Conservation (phyloP, 2,888 invertebrate species). For the Lasioglossum calceatum region DNA sequence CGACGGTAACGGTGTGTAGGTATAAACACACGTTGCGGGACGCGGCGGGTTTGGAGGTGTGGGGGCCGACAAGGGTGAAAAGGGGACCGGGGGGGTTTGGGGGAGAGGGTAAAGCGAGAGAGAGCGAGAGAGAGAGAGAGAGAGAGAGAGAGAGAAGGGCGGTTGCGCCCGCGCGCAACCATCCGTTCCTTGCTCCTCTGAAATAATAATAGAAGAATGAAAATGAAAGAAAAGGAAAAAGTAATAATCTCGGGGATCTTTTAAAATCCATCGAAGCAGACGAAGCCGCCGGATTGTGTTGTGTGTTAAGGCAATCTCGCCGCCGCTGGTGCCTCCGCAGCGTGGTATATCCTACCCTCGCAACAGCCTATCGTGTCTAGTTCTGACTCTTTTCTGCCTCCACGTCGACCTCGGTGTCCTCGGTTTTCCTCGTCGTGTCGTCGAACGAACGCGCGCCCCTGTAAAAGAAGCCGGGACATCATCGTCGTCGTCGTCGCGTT, state of each 20-base stretch:
- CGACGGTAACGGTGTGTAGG: constrained; percentile 24
- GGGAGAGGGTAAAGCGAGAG: not conserved
- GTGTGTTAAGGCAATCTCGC: constrained; percentile 79
- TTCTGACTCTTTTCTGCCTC: not conserved
- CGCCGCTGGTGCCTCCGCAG: constrained; percentile 37
- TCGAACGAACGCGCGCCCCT: constrained; percentile 46
- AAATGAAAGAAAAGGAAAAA: constrained; percentile 82
- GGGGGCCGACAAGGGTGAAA: not conserved
- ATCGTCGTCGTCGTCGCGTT: constrained; percentile 39
- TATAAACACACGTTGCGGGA: constrained; percentile 41
- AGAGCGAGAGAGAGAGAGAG: not conserved
- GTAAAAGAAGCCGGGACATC: constrained; percentile 55
- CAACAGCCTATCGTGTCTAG: constrained; percentile 8
- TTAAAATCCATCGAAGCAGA: constrained; percentile 85
- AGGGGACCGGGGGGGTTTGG: not conserved
- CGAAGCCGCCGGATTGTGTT: constrained; percentile 83
- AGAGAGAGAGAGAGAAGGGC: not conserved
- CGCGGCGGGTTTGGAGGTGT: not conserved
- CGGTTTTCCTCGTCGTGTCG: constrained; percentile 32
- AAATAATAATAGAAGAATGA: constrained; percentile 82
- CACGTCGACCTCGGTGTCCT: not conserved
- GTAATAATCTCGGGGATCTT: constrained; percentile 85
- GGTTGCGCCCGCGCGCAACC: constrained; percentile 67
- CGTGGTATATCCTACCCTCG: constrained; percentile 46
- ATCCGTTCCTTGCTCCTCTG: constrained; percentile 74